Conservation (phyloP, 2,888 invertebrate species). For the Drymonia ruficornis region DNA sequence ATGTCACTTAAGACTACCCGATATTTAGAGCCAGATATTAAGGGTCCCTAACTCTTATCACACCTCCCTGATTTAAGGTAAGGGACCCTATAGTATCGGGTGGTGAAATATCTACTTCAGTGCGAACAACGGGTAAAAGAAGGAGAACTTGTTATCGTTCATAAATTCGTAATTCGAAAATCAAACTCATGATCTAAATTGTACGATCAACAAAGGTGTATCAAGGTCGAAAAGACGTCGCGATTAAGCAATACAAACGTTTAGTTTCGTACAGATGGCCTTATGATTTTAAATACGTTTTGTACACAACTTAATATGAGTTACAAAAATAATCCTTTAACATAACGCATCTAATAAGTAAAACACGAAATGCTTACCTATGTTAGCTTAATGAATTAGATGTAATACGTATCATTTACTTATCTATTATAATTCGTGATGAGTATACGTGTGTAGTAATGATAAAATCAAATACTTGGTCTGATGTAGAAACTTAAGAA, state of each 20-base stretch:
- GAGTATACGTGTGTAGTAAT: conserved; percentile 15
- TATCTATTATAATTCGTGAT: conserved; percentile 16
- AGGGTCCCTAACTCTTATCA: too few species aligned
- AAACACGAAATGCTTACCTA: conserved; percentile 35
- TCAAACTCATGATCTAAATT: conserved; percentile 3
- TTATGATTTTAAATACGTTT: conserved; percentile 4
- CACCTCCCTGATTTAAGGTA: too few species aligned
- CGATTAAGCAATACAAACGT: conserved; percentile 1
- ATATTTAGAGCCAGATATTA: too few species aligned
- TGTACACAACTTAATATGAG: conserved; percentile 4
- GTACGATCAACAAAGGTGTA: conserved; percentile 2
- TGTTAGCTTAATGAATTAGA: conserved; percentile 32
- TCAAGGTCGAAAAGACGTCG: conserved; percentile 2
- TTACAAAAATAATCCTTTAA: conserved; percentile 18
- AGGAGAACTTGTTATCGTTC: neutral
- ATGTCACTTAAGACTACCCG: too few species aligned
- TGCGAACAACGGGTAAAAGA: too few species aligned
- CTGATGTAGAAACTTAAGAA: conserved; percentile 7
- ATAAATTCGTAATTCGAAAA: neutral
- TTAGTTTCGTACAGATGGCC: conserved; percentile 7
- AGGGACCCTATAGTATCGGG: too few species aligned
- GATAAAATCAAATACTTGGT: conserved; percentile 18
- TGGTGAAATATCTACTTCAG: too few species aligned
- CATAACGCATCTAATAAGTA: conserved; percentile 37
- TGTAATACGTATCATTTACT: conserved; percentile 28